Base-by-base conservation (phyloP, 2,888 invertebrate genomes). In the Melinaea marsaeus region DNA sequence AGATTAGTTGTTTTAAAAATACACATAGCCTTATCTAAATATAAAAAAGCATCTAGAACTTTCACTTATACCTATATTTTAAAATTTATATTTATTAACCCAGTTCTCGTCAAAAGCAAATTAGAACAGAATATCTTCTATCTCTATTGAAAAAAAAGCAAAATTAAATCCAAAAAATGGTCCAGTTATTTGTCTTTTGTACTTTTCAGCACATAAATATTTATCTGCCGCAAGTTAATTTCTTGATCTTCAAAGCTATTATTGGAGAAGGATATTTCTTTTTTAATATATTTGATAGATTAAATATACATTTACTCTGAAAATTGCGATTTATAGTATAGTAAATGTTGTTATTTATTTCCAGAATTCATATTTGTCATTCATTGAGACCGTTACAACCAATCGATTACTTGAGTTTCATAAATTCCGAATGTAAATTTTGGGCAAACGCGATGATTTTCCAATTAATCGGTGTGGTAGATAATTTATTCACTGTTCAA, bases 131-230 rank as follows among this genome's bases (percentile, higher is more conserved):
- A 71, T 64, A 72, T 68, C 72, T 84, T 69, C 22, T 22, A 22
- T 78, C 74, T 80, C 83, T 81, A n/a, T 83, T 83, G 78, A 83
- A 79, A 79, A 79, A 76, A 74, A 79, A 79, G 78, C 77, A 79
- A 82, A 80, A 74, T 78, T 77, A 77, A 76, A 80, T 81, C 80
- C 72, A 73, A 72, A 76, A 77, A 72, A 66, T 63, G 58, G 57
- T 22, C 51, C 37, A 48, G 33, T 54, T 54, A 62, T 55, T 62
- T 61, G 63, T 65, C 62, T 64, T 62, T 55, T 59, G 51, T 51
- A 11, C 32, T 22, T 22, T 51, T 51, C 32, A 61, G 54, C 13
- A 57, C 55, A 64, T 67, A 62, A 63, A 65, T 65, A 65, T 62
- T 63, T 61, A 66, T 63, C 58, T 54, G 46, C 13, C 57, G 32